phyloP scores from a whole-genome alignment of 2,888 invertebrate genomes.

The Ophion obscuratus region DNA sequence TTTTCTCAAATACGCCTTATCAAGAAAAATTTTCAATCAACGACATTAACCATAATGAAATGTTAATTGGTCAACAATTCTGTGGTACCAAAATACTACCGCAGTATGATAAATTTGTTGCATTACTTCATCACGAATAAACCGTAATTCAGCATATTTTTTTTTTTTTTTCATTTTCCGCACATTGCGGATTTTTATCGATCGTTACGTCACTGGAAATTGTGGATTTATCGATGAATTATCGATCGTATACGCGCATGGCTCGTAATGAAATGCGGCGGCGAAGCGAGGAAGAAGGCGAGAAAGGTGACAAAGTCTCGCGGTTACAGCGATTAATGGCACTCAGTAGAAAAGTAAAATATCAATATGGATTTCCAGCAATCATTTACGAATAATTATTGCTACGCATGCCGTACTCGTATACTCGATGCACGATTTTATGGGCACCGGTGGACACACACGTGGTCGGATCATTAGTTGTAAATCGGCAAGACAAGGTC shows the following conservation, averaged over 20 bases:
- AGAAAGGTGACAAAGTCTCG: conserved; percentile 8
- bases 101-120: background rate
- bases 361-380: conserved; percentile 53
- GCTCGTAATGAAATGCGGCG: conserved; percentile 5
- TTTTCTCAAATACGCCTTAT: background rate
- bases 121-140: background rate
- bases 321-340: background rate
- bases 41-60: conserved; percentile 1
- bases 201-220: background rate
- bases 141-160: background rate
- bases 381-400: conserved; percentile 46
- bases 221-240: conserved; percentile 23
- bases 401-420: background rate
- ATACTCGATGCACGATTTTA: background rate
- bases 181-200: conserved; percentile 7
- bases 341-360: conserved; percentile 37
- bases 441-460: background rate
- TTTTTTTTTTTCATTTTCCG: background rate
- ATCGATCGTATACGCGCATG: background rate
- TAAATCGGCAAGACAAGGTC: background rate
- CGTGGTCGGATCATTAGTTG: background rate
- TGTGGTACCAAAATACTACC: background rate
- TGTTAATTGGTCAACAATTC: background rate
- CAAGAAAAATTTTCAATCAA: background rate
- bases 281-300: background rate